Base-by-base conservation (phyloP, 2,113 vertebrate species). In the Phycodurus eques region DNA sequence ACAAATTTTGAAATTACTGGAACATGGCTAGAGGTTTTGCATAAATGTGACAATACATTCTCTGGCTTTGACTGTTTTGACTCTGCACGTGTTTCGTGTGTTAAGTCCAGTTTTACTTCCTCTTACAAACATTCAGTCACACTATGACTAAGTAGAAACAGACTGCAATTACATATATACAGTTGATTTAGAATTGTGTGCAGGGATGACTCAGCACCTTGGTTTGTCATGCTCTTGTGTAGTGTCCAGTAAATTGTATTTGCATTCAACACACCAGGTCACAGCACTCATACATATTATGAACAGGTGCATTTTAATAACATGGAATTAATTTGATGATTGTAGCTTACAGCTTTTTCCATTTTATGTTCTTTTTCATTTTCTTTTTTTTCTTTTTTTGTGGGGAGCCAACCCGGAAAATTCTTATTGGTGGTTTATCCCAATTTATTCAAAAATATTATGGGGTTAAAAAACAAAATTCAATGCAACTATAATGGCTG, bases 81-180 rank as follows among this genome's bases (percentile, higher is more conserved):
- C 80, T 84, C 73, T 72, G 78, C 81, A 76, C 57, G 65, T 85
- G 85, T 77, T 80, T 70, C 43, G 47, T 31, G 56, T 73, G 27
- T 73, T n/a, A 54, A 72, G 68, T 79, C 59, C 4, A 22, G 39
- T 88, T 83, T 85, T 84, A 81, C 78, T 88, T 89, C 88, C 88
- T 83, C 67, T 70, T 74, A 13, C 22, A 20, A 31, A 67, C 67
- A 61, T 19, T 14, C 76, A 56, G 79, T 76, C 61, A 35, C 62
- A 17, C 22, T 33, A 70, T 89, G 83, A 88, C 80, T 78, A 70
- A 65, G 79, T 78, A 81, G 74, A 82, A 84, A 35, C 63, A 1
- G 13, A 54, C 44, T 53, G 9, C 67, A 67, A 80, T 2, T 61
- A 76, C 67, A 54, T 70, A 14, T 43, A 46, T 53, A 13, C 49